A percentile compares a stretch with the other conserved stretches of the same genome.
Conservation (phyloP, 2,113 vertebrate genomes). For the Alaudala cheleensis region DNA sequence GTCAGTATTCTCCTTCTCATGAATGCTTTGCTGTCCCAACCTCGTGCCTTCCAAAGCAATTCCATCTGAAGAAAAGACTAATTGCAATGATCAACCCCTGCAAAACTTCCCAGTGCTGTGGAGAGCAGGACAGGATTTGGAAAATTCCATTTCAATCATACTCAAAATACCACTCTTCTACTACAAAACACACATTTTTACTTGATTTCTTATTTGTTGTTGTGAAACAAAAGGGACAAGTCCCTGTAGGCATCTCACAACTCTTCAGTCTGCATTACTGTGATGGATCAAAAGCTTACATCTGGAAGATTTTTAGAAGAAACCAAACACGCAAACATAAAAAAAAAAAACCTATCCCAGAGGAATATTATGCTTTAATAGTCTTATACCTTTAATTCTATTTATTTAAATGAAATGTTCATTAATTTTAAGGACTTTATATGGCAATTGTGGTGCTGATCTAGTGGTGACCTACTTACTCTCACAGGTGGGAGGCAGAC, state of each 20-base stretch:
- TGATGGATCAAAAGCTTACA: neutral
- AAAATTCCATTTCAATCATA: neutral
- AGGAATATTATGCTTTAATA: neutral
- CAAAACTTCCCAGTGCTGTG: neutral
- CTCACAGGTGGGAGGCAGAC: slow-evolving; percentile 6
- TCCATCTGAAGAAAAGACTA: neutral
- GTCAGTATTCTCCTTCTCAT: rapidly evolving
- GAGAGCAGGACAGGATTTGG: neutral
- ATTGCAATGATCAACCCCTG: neutral
- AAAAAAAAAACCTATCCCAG: neutral
- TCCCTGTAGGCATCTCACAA: neutral
- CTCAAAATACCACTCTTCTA: neutral
- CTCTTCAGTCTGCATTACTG: neutral
- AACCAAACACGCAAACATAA: neutral
- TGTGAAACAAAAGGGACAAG: neutral
- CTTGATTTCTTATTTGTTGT: neutral
- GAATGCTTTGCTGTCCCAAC: neutral
- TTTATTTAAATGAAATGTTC: neutral
- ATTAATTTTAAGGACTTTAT: neutral
- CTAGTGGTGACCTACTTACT: slow-evolving; percentile 19
- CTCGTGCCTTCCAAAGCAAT: neutral
- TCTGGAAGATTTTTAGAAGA: neutral
- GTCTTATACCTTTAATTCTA: neutral
- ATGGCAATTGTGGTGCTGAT: neutral
- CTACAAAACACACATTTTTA: neutral